A percentile compares a stretch with the other conserved stretches of the same genome.
phyloP scores from a whole-genome alignment of 2,113 vertebrate genomes.

The Caloenas nicobarica region DNA sequence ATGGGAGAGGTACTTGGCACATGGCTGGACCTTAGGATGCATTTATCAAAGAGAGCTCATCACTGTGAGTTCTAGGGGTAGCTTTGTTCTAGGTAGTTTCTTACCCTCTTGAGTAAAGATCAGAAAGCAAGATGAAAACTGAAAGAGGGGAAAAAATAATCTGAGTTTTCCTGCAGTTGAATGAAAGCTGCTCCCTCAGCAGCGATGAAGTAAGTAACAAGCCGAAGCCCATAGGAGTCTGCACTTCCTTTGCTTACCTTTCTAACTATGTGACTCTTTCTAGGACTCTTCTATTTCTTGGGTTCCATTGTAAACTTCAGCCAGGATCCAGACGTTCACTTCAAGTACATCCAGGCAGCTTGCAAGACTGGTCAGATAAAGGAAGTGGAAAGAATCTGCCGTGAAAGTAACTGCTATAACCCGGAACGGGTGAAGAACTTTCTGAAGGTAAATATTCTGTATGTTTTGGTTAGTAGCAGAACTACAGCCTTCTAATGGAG shows the following conservation, averaged over 20 bases:
- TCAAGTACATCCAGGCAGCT: constrained; percentile 94
- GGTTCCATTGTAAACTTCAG: constrained; percentile 97
- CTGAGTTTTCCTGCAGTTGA: not conserved
- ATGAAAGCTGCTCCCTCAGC: not conserved
- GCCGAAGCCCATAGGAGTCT: not conserved
- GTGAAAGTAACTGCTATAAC: constrained; percentile 92
- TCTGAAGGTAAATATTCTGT: constrained; percentile 79
- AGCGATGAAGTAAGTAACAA: not conserved
- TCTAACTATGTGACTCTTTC: not conserved
- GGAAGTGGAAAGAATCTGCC: constrained; percentile 92
- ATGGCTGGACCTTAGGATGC: not conserved
- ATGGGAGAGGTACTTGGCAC: not conserved
- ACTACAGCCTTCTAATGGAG: not conserved
- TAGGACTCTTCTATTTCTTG: constrained; percentile 94
- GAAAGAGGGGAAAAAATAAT: not conserved
- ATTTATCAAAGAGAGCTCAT: not conserved
- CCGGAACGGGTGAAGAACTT: constrained; percentile 93
- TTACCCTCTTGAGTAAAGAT: not conserved
- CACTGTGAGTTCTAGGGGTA: not conserved
- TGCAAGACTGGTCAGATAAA: constrained; percentile 96
- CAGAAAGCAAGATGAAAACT: not conserved
- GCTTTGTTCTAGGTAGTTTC: not conserved
- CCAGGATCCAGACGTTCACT: constrained; percentile 92
- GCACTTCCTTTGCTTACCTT: not conserved
- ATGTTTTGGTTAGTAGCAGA: not conserved